Percentiles rank a stretch among this genome's conserved stretches.
Evolutionary conservation across 2,113 vertebrate species (phyloP).

Genomic region (Asarcornis scutulata): DNA sequence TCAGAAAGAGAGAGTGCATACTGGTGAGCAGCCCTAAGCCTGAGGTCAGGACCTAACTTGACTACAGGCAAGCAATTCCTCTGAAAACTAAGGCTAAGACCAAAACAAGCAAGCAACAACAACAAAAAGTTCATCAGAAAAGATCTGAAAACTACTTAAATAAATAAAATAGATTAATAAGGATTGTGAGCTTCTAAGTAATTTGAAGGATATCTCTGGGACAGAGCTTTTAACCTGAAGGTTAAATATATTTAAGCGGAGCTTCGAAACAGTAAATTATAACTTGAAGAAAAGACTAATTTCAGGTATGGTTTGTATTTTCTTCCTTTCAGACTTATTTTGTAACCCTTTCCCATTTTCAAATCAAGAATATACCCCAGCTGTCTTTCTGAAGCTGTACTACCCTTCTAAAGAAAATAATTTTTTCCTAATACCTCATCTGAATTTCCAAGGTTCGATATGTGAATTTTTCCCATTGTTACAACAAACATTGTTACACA

Average conservation of each 20-base stretch:
- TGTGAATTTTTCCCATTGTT: neutral
- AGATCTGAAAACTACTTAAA: neutral
- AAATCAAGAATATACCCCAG: neutral
- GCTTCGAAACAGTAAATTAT: neutral
- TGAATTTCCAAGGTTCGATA: neutral
- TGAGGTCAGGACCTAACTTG: neutral
- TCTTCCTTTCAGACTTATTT: neutral
- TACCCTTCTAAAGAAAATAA: neutral
- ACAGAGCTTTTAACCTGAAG: neutral
- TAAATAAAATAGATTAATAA: neutral
- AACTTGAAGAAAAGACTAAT: neutral
- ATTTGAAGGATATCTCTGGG: neutral
- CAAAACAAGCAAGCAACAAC: neutral
- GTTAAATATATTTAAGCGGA: neutral
- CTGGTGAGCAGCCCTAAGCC: neutral
- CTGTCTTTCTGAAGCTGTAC: neutral
- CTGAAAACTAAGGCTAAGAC: neutral
- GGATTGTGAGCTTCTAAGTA: neutral
- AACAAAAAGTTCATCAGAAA: neutral
- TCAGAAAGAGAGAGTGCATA: neutral
- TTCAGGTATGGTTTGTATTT: neutral
- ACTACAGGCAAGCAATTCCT: neutral
- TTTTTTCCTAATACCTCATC: neutral
- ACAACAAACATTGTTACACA: neutral
- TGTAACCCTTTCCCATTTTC: neutral